Conservation (phyloP, 2,113 vertebrate genomes). For the Poeciliopsis retropinna region DNA sequence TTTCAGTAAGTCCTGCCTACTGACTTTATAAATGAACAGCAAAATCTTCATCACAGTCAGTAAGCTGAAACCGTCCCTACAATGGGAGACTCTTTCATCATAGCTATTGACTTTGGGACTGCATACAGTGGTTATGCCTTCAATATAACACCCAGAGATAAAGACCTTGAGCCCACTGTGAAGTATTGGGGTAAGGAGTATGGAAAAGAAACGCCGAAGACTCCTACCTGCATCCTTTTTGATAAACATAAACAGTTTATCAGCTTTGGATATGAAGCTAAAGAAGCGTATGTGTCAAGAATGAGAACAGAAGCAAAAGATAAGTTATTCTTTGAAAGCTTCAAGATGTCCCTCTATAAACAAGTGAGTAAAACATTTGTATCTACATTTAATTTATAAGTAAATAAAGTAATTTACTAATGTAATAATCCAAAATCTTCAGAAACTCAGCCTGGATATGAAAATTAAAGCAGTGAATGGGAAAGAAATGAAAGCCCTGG, state of each 20-base stretch:
- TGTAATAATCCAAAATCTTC: neutral
- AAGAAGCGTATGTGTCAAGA: neutral
- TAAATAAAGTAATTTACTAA: neutral
- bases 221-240: conserved; percentile 22
- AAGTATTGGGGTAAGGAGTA: fast-evolving
- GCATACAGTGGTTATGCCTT: conserved; percentile 31
- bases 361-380: neutral
- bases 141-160: neutral
- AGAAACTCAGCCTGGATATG: neutral
- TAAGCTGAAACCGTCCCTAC: neutral
- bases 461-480: neutral
- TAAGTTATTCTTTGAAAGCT: neutral
- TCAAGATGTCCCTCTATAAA: neutral
- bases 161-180: fast-evolving
- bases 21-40: no score
- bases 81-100: conserved; percentile 10
- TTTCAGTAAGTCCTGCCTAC: no score
- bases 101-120: conserved; percentile 25
- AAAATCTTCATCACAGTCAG: no score
- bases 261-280: conserved; percentile 4
- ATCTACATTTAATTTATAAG: no score
- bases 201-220: fast-evolving
- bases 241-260: neutral
- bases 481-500: neutral
- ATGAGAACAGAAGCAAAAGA: neutral